phyloP scores from a whole-genome alignment of 2,113 vertebrate genomes.

The Hyaena hyaena region DNA sequence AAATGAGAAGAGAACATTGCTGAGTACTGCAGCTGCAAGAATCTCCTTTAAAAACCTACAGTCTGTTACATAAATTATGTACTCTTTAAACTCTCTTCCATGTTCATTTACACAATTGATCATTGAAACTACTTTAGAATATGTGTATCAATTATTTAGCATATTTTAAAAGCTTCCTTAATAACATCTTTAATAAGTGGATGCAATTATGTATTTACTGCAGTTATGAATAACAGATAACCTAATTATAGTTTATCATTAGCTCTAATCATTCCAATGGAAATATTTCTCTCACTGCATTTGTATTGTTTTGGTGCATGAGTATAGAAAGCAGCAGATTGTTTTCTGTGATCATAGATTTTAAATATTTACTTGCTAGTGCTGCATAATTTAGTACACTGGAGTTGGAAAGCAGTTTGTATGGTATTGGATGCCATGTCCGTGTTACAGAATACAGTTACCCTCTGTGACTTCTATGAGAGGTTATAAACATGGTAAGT shows the following conservation, averaged over 20 bases:
- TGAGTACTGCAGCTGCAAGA: not conserved
- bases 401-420: constrained; percentile 59
- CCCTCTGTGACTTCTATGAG: constrained; percentile 25
- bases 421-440: constrained; percentile 51
- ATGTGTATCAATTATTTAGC: constrained; percentile 55
- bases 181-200: constrained; percentile 56
- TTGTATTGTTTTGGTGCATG: constrained; percentile 24
- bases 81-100: constrained; percentile 11
- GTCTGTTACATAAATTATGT: constrained; percentile 37
- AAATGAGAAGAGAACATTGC: not conserved
- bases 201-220: constrained; percentile 48
- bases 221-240: constrained; percentile 20
- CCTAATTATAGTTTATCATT: constrained; percentile 44
- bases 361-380: constrained; percentile 69
- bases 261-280: constrained; percentile 1
- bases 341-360: constrained; percentile 53
- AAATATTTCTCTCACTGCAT: not conserved
- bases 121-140: constrained; percentile 43
- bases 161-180: constrained; percentile 60
- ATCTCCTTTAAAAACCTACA: constrained; percentile 29
- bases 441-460: constrained; percentile 51
- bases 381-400: constrained; percentile 66
- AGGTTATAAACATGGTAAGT: constrained; percentile 41
- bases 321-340: constrained; percentile 53
- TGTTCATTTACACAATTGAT: constrained; percentile 45